Evolutionary conservation across 2,888 invertebrate genomes (phyloP).

Genomic region (Parochlus steinenii): DNA sequence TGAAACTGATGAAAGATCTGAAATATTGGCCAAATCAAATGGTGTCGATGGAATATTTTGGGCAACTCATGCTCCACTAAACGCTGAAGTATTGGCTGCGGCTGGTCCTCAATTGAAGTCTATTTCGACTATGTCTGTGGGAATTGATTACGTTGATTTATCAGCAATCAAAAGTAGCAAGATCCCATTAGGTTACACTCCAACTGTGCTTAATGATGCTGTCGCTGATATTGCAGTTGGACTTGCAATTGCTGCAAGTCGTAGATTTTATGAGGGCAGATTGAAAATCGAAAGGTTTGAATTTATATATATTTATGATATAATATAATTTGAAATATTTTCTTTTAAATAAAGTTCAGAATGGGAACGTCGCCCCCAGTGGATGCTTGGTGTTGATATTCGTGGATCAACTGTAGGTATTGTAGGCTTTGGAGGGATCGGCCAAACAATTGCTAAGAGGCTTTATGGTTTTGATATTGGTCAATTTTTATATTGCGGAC

Average conservation of each 20-base stretch:
- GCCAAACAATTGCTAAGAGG: constrained; percentile 53
- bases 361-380: constrained; percentile 52
- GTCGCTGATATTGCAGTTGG: constrained; percentile 73
- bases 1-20: constrained; percentile 20
- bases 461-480: constrained; percentile 55
- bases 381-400: constrained; percentile 66
- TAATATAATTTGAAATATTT: background rate
- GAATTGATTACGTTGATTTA: constrained; percentile 67
- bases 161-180: constrained; percentile 48
- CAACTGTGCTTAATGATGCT: constrained; percentile 54
- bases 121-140: constrained; percentile 72
- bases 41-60: constrained; percentile 27
- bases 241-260: constrained; percentile 54
- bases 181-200: constrained; percentile 66
- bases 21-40: constrained; percentile 22
- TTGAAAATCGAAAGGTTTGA: constrained; percentile 40
- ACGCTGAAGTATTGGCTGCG: constrained; percentile 24
- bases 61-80: constrained; percentile 21
- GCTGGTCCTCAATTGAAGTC: constrained; percentile 39
- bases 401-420: constrained; percentile 64
- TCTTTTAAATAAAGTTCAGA: constrained; percentile 33
- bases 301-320: constrained; percentile 9
- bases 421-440: constrained; percentile 64
- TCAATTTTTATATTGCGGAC: constrained; percentile 56
- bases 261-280: constrained; percentile 62